Base-by-base conservation (phyloP, 2,113 vertebrate species). In the Sialia sialis region DNA sequence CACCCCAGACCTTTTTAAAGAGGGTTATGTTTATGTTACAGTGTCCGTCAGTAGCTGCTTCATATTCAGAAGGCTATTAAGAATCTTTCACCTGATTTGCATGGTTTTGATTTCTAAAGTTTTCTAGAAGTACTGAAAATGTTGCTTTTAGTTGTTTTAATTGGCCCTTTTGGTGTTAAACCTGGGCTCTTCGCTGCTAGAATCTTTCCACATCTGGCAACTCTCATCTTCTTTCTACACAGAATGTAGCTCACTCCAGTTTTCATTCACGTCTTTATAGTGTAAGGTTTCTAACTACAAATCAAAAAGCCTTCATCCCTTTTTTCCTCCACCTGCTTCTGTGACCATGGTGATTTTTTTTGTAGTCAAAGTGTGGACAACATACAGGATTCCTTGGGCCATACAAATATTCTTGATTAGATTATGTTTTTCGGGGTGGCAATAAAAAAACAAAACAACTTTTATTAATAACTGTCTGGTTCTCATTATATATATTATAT, bases 1-100 rank as follows among this genome's bases (percentile, higher is more conserved):
- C 63, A 74, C 91, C 81, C 82, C 10, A 0, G 55, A 51, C 43
- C 46, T 83, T 91, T 92, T 87, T 74, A 62, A 77, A 94, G 70
- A 79, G 34, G 46, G 41, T 73, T 80, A 38, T 87, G 68, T 83
- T 82, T 88, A 78, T 36, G n/a, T 80, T 59, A 74, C 8, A 3
- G 6, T 52, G 70, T 79, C 58, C 59, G 93, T 78, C 34, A 41
- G 44, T 58, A 85, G 74, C 44, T 36, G 32, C 41, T 44, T 78
- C 44, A 51, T 77, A 68, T 89, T 52, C 41, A 73, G 58, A 64
- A 62, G 18, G 3, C 34, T 58, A 1, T 41, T 66, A 68, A 56
- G 54, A 58, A 15, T 91, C 32, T 64, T 62, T 76, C 26, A 49
- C 7, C 49, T 89, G 29, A 13, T 75, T 89, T 75, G 19, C 51